These are phyloP conservation scores for Ceyx cyanopectus DNA, from an alignment of 2,113 vertebrate species.

Conservation along the genomic window DNA sequence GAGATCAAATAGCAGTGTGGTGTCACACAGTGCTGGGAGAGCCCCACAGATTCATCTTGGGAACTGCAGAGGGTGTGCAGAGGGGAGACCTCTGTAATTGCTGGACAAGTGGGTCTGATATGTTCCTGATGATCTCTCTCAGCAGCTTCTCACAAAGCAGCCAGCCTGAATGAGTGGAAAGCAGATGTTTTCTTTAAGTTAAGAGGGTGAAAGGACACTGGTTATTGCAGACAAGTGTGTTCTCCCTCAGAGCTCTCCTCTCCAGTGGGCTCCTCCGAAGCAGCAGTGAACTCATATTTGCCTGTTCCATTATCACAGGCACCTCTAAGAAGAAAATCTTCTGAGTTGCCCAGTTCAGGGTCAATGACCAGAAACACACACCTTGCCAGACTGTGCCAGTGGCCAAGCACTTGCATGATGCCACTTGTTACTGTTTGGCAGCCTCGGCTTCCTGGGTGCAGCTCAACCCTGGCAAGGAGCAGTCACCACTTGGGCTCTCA, in stretches of 20 bases:
- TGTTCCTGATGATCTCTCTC: conserved; percentile 47
- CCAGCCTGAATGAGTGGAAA: neutral
- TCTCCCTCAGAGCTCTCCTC: neutral
- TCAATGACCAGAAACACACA: neutral
- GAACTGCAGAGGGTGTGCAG: neutral
- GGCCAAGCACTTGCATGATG: neutral
- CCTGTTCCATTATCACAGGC: neutral
- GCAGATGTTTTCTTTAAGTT: neutral
- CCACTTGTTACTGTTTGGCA: neutral
- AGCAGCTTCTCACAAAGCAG: conserved; percentile 23
- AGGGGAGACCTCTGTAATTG: neutral
- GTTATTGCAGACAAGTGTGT: conserved; percentile 38
- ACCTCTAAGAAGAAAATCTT: neutral
- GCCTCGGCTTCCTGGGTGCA: neutral
- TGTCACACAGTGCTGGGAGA: neutral
- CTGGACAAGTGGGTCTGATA: conserved; percentile 50
- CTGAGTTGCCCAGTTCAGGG: neutral
- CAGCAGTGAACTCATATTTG: neutral
- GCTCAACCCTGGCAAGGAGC: neutral
- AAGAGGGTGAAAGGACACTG: conserved; percentile 54
- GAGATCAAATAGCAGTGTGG: neutral
- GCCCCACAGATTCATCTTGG: neutral
- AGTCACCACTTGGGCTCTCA: neutral
- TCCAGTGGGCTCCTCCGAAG: neutral
- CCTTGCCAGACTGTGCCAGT: neutral